Conservation (phyloP, 2,797 vertebrate genomes). For the Sphenodon punctatus region DNA sequence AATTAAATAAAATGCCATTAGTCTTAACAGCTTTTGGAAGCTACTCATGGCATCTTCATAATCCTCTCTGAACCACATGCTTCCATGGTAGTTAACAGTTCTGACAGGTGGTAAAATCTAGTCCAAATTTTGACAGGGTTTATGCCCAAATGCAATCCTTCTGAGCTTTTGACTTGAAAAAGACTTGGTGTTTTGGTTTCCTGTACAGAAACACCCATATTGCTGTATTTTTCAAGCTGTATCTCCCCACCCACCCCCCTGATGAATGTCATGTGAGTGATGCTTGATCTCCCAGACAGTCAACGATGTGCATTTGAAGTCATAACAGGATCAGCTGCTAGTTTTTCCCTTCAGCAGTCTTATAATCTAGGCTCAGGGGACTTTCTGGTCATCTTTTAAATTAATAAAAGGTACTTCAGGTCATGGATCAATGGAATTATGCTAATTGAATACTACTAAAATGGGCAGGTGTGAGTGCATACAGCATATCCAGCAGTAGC, state of each 20-base stretch:
- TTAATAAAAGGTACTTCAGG: neutral
- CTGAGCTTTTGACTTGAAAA: neutral
- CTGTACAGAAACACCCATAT: neutral
- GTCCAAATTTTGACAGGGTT: neutral
- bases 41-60: neutral
- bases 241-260: neutral
- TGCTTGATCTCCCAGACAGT: neutral
- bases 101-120: neutral
- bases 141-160: neutral
- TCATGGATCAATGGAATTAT: neutral
- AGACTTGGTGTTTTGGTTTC: slow-evolving; percentile 24
- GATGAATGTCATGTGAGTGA: slow-evolving; percentile 1
- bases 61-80: too few relatives aligned
- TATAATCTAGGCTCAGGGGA: neutral
- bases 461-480: neutral
- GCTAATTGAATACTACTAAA: neutral
- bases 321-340: neutral
- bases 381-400: slow-evolving; percentile 24
- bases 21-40: neutral
- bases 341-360: neutral
- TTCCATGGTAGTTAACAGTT: too few relatives aligned
- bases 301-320: neutral
- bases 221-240: neutral
- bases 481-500: neutral
- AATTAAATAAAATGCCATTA: neutral